Evolutionary conservation across 2,113 vertebrate species (phyloP), one percentile per base, ranked within the genome.

Genomic region (Prinia subflava): DNA sequence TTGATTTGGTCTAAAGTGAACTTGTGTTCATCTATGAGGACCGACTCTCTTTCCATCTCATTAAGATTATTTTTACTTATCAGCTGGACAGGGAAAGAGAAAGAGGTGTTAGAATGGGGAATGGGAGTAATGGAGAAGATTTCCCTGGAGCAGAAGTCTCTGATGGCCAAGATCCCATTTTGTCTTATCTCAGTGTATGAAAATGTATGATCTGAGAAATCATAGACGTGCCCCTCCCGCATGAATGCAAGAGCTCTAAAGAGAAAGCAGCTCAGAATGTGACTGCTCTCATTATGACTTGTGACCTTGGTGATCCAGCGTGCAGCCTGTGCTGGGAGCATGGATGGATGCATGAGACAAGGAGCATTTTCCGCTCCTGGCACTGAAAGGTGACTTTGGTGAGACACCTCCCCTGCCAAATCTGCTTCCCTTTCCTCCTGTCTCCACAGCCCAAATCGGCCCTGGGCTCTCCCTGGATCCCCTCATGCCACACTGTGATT

Each of bases 401-500:
- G 35, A 18, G 14, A 14, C 17, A 33, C 7, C 11, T 59, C 8
- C 11, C 35, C 37, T 82, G 65, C 0, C 23, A 41, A 21, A 69
- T n/a, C 30, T 82, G 44, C 44, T 50, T 50, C 44, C 30, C 24
- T 59, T 50, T 69, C 33, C 23, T 68, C 31, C 21, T 8, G 5
- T 52, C 53, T 52, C 68, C 49, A 60, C n/a, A 56, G 27, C n/a
- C 41, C 41, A 47, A 47, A 81, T 25, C 28, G 39, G 22, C 41
- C 41, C 52, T 39, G 21, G 13, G 16, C 21, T 46, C 33, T 37
- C 41, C 41, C 41, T 56, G 21, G 3, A 21, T 20, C 10, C 22
- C 9, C 15, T 65, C 14, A 18, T 0, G 0, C 5, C 27, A 39
- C 3, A 0, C 56, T 62, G 17, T 9, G 13, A 47, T 28, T 64